Conservation (phyloP, 2,113 vertebrate species). For the Phylloscopus trochilus region DNA sequence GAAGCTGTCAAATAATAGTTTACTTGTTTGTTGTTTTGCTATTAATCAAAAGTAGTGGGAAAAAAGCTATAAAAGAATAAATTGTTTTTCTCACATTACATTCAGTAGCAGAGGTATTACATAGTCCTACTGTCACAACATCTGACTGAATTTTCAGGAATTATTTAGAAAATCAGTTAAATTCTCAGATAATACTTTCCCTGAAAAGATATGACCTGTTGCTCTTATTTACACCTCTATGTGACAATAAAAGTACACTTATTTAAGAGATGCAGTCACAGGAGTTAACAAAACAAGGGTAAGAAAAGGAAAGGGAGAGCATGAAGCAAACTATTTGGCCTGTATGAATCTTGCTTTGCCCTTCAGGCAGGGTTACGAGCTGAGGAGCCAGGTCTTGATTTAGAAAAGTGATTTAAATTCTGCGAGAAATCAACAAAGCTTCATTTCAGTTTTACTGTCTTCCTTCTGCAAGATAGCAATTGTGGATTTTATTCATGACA, state of each 20-base stretch:
- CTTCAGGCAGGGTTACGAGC: not conserved
- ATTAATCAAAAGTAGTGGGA: not conserved
- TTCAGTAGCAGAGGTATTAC: not conserved
- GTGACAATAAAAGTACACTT: not conserved
- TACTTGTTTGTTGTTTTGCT: not conserved
- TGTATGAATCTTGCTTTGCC: not conserved
- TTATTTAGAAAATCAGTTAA: not conserved
- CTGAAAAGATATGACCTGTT: not conserved
- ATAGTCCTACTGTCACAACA: not conserved
- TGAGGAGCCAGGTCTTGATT: not conserved
- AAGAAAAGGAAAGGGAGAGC: not conserved
- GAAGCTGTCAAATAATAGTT: not conserved
- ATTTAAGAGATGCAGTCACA: not conserved
- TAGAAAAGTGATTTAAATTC: not conserved
- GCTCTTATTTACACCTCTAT: not conserved
- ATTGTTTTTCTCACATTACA: not conserved
- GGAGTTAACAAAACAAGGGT: rapidly evolving
- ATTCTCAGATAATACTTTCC: not conserved
- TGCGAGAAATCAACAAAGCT: not conserved
- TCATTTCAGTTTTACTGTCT: not conserved
- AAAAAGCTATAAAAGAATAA: not conserved
- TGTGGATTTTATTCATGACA: not conserved
- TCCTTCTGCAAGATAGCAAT: not conserved
- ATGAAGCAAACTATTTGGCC: not conserved
- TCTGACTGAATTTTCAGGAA: not conserved